Evolutionary conservation across 2,797 vertebrate species (phyloP), one percentile per base, ranked within the genome.

Genomic region (Etheostoma nigrum): DNA sequence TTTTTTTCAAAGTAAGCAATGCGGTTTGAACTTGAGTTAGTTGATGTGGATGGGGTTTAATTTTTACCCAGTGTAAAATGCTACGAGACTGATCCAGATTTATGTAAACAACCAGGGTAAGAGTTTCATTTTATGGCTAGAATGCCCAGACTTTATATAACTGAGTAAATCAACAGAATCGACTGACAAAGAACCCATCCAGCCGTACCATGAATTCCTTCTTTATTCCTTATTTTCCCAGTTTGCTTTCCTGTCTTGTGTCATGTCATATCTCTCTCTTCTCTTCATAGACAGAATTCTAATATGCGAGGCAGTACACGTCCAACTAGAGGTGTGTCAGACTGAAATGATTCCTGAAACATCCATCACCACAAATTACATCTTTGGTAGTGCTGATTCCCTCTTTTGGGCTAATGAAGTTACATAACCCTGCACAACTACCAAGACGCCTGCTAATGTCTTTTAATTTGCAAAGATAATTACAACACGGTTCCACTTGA

Each of bases 391-490:
- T 80, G 87, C 81, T 88, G 89, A 90, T 92, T 92, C 80, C 77
- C 81, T 86, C 78, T 90, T 93, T 90, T 88, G 85, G 76, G 69
- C 86, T 93, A 93, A 93, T 94, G 88, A 92, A 91, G 91, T 91
- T 89, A 87, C 90, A 88, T 87, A 84, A 87, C 86, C 89, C 76
- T 66, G 84, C 86, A 87, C 82, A 89, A 86, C 86, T 88, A 91
- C 82, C 67, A 79, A 90, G 88, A 86, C 52, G 79, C 82, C 89
- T 83, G 87, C 86, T 91, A 91, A 92, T 92, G 87, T 94, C 78
- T 87, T 93, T 93, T 91, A 93, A 94, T 94, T 95, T 94, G 90
- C 82, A 86, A 89, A 84, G 92, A 93, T 94, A 94, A 95, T 94
- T 94, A 93, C 89, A 92, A 89, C 84, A 91, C 78, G 74, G 86